Base-by-base conservation (phyloP, 2,888 invertebrate species). In the Synergus japonicus region DNA sequence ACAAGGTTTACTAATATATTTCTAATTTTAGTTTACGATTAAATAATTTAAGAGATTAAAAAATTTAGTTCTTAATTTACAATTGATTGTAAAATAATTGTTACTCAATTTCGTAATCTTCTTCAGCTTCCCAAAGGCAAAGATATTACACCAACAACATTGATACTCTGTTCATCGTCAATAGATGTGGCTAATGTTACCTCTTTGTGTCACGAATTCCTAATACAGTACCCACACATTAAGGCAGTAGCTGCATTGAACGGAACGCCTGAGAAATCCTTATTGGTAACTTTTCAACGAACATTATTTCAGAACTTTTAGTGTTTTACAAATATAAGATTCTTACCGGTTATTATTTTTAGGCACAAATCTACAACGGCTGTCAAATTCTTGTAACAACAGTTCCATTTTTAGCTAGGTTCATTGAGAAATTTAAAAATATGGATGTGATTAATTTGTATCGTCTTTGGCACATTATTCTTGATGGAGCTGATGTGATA, bases 371-470 rank as follows among this genome's bases (percentile, higher is more conserved):
- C 63, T 89, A 83, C 64, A 95, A 95, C 85, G 95, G 96, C 0
- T 96, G 95, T 88, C 95, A 96, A 85, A 92, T 97, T 67, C 91
- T 97, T 58, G 93, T 97, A 2, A 93, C 95, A 9, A 96, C 96
- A 0, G 96, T 96, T 0, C 91, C 93, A 0, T 93, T 94, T 89
- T 90, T 94, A 87, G 85, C 93, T 81, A 88, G 95, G 86, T 88
- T 94, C 89, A 82, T 93, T 86, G 82, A 93, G 85, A 88, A 90
- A 43, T 86, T 84, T 54, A 80, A 81, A 12, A 83, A 89, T 88
- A 93, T 86, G 82, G 90, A 92, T 29, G 88, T 94, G 7, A 91
- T 96, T 0, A 94, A 95, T 88, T 92, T 96, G 2, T 93, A 94
- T 9, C 92, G 95, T 41, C 91, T 97, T 1, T 94, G 94, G 15